These are phyloP conservation scores for Microctonus hyperodae DNA, from an alignment of 2,888 invertebrate genomes.

Conservation along the genomic window DNA sequence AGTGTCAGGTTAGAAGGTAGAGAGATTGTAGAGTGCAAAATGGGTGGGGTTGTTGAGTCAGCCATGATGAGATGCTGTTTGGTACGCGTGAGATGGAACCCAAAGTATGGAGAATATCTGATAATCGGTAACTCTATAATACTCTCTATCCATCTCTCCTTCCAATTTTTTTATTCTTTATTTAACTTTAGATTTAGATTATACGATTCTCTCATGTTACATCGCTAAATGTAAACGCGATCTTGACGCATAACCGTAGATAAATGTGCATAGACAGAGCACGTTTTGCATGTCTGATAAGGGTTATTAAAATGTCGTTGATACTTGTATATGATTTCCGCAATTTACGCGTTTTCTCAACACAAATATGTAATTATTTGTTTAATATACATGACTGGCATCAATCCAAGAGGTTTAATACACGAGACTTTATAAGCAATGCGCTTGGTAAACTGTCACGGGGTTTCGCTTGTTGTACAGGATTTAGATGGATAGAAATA, in stretches of 20 bases:
- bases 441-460: conserved; percentile 14
- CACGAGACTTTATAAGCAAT: conserved; percentile 26
- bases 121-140: conserved; percentile 31
- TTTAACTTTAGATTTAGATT: no score
- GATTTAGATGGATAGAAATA: conserved; percentile 18
- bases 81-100: conserved; percentile 38
- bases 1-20: conserved; percentile 25
- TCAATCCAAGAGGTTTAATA: conserved; percentile 32
- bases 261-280: conserved; percentile 19
- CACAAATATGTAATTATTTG: not conserved
- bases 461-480: conserved; percentile 33
- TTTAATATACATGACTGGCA: conserved; percentile 27
- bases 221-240: conserved; percentile 5
- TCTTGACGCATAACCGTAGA: conserved; percentile 13
- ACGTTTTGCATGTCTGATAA: conserved; percentile 26
- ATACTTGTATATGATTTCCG: conserved; percentile 20
- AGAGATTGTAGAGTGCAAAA: conserved; percentile 33
- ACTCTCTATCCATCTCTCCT: conserved; percentile 27
- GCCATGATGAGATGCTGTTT: conserved; percentile 60
- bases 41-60: conserved; percentile 51
- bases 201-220: conserved; percentile 12
- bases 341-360: conserved; percentile 23
- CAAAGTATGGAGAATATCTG: conserved; percentile 24
- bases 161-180: no score
- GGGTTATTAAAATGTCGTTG: conserved; percentile 31